Conservation (phyloP, 2,888 invertebrate genomes). For the Cheilosia soror region DNA sequence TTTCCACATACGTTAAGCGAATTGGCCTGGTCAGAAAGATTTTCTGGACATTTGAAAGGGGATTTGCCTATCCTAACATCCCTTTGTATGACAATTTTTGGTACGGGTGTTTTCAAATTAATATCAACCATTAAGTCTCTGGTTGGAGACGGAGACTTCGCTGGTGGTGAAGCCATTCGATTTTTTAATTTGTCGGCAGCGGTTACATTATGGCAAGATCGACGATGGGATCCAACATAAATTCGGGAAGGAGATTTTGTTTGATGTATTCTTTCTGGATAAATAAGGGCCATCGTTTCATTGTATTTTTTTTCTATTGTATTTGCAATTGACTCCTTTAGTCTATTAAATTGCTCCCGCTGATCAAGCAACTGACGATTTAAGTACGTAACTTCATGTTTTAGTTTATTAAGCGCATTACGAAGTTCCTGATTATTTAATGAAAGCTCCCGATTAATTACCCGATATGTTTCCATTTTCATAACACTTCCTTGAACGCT, state of each 20-base stretch:
- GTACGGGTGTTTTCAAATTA: slow-evolving; percentile 17
- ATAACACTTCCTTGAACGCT: background rate
- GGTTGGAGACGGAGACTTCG: background rate
- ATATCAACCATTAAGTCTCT: slow-evolving; percentile 22
- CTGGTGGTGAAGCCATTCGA: slow-evolving; percentile 34
- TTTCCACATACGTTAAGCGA: background rate
- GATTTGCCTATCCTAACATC: slow-evolving; percentile 18
- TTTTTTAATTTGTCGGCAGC: slow-evolving; percentile 32
- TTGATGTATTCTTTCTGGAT: slow-evolving; percentile 25
- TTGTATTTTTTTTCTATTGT: slow-evolving; percentile 41
- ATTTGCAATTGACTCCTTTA: slow-evolving; percentile 45
- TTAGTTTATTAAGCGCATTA: slow-evolving; percentile 50
- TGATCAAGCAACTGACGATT: slow-evolving; percentile 54
- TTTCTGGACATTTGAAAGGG: background rate
- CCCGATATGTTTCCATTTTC: slow-evolving; percentile 60
- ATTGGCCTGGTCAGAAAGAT: background rate
- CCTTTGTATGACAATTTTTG: slow-evolving; percentile 23
- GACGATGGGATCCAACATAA: slow-evolving; percentile 34
- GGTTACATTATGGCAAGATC: slow-evolving; percentile 39
- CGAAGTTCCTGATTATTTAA: slow-evolving; percentile 64
- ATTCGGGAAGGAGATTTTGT: slow-evolving; percentile 10
- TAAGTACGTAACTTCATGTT: slow-evolving; percentile 53
- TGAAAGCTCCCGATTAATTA: slow-evolving; percentile 61
- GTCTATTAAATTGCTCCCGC: slow-evolving; percentile 46
- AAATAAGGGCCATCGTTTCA: slow-evolving; percentile 49